Evolutionary conservation across 2,888 invertebrate species (phyloP).

Genomic region (Pedicia rivosa): DNA sequence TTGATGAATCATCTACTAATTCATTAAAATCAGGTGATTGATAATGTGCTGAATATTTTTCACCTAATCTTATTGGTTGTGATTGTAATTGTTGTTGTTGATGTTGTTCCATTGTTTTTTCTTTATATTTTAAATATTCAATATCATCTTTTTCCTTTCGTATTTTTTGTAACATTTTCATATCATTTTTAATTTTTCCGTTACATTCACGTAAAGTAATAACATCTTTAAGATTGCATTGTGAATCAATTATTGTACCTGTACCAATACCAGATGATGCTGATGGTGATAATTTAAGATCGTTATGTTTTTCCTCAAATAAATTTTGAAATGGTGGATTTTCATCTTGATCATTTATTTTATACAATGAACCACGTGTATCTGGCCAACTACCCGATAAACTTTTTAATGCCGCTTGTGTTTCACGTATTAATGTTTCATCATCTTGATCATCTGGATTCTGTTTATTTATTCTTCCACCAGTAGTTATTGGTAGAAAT

Average conservation of each 20-base stretch:
- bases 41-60: conserved; percentile 36
- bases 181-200: neutral
- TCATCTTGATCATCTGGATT: conserved; percentile 44
- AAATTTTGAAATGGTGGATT: conserved; percentile 69
- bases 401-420: conserved; percentile 73
- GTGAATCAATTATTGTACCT: conserved; percentile 9
- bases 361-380: conserved; percentile 43
- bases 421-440: conserved; percentile 71
- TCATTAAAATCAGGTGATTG: conserved; percentile 62
- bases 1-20: conserved; percentile 58
- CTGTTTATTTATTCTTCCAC: conserved; percentile 7
- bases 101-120: conserved; percentile 33
- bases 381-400: conserved; percentile 77
- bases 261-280: conserved; percentile 1
- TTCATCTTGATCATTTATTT: conserved; percentile 54
- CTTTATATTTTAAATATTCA: conserved; percentile 15
- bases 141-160: conserved; percentile 13
- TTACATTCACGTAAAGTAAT: conserved; percentile 19
- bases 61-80: conserved; percentile 8
- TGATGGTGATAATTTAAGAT: conserved; percentile 39
- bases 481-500: conserved; percentile 9
- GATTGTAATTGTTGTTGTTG: conserved; percentile 30
- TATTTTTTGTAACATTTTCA: conserved; percentile 4
- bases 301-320: conserved; percentile 66
- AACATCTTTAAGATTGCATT: neutral